Base-by-base conservation (phyloP, 2,797 vertebrate species). In the Gallinago stenura region DNA sequence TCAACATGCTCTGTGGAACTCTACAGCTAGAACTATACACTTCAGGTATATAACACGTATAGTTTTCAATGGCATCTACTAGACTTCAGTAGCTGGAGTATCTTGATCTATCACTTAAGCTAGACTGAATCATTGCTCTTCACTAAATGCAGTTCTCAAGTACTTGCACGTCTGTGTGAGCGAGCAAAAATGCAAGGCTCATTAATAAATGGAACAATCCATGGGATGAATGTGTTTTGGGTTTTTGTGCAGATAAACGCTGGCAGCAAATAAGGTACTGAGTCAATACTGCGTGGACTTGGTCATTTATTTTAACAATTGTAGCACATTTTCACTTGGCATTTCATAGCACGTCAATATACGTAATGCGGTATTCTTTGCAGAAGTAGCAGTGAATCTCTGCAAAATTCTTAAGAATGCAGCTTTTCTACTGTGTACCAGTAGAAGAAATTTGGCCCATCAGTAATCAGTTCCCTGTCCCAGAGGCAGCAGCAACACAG, bases 261-360 rank as follows among this genome's bases (percentile, higher is more conserved):
- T 66, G 66, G 54, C 69, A 87, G 53, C 69, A 37, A 28, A 68
- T 82, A 85, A 91, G 62, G 54, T 26, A 43, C 69, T 4, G 30
- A 91, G 84, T 87, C 25, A 0, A 48, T 92, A 53, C 20, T 2
- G 30, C 0, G 3, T n/a, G 51, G 56, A 12, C 22, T 84, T 15
- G 37, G 39, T 66, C 26, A 54, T 91, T 90, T 81, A 46, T 94
- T 83, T 95, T 41, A 83, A 48, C 84, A 75, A 31, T 26, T 58
- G 54, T 3, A 43, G 71, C 58, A 51, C 81, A 51, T 64, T 89
- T 83, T 85, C 85, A 9, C 87, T 80, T 89, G 87, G 83, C 33
- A 25, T 93, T 92, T 91, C 84, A 41, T 24, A 69, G 82, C 53
- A 50, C 89, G 76, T 93, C 84, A 37, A 25, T 93, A 80, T n/a